Conservation (phyloP, 2,797 vertebrate genomes). For the Rhinichthys osculus region DNA sequence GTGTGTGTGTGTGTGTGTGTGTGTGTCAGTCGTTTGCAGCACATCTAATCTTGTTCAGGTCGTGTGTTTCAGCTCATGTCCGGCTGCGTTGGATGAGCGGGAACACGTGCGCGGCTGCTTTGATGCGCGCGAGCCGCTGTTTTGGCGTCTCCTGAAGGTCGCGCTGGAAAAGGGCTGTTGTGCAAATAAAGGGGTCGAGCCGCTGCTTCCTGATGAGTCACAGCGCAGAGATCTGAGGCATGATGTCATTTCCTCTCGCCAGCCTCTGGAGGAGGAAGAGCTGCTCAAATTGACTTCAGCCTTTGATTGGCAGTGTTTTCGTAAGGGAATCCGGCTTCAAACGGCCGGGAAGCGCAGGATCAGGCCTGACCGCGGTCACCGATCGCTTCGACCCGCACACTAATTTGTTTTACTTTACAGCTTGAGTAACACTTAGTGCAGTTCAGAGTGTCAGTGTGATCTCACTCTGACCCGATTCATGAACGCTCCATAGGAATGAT, state of each 20-base stretch:
- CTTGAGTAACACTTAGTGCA: slow-evolving; percentile 68
- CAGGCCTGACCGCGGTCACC: slow-evolving; percentile 29
- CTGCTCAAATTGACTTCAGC: slow-evolving; percentile 70
- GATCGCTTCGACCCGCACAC: slow-evolving; percentile 68
- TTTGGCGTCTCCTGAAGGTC: slow-evolving; percentile 76
- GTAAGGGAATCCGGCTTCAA: slow-evolving; percentile 83
- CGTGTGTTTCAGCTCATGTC: slow-evolving; percentile 51
- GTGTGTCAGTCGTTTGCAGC: not conserved
- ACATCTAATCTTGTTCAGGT: not conserved
- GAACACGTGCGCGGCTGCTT: slow-evolving; percentile 70
- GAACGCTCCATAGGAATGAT: not conserved
- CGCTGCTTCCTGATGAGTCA: slow-evolving; percentile 64
- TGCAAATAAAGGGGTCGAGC: slow-evolving; percentile 70
- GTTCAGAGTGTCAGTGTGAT: slow-evolving; percentile 73
- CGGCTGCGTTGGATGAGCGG: slow-evolving; percentile 67
- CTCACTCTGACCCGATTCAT: slow-evolving; percentile 3
- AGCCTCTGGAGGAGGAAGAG: slow-evolving; percentile 58
- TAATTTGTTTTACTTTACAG: slow-evolving; percentile 79
- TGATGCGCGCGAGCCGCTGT: slow-evolving; percentile 75
- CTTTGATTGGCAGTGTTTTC: slow-evolving; percentile 82
- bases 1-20: not conserved
- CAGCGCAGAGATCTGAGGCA: slow-evolving; percentile 69
- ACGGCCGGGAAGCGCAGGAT: slow-evolving; percentile 56
- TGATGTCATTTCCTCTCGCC: slow-evolving; percentile 72
- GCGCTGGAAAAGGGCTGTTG: slow-evolving; percentile 73